Evolutionary conservation across 2,888 invertebrate genomes (phyloP).

Genomic region (Xylota sylvarum): DNA sequence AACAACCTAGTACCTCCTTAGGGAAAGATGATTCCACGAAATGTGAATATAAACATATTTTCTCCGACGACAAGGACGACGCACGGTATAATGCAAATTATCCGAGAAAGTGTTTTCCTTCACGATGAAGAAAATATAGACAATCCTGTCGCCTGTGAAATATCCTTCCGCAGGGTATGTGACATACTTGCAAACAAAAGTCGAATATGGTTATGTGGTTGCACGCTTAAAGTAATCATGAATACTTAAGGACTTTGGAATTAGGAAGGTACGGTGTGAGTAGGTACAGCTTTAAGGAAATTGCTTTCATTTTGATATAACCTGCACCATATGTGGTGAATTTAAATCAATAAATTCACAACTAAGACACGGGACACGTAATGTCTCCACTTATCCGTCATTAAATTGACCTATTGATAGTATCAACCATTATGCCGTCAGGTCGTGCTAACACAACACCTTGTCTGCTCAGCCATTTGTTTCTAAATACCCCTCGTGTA

Average conservation of each 20-base stretch:
- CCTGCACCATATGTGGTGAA: not conserved
- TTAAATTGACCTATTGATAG: constrained; percentile 12
- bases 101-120: not conserved
- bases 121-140: too few relatives aligned
- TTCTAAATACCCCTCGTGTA: constrained; percentile 7
- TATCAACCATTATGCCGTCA: not conserved
- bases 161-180: not conserved
- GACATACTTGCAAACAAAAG: not conserved
- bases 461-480: constrained; percentile 14
- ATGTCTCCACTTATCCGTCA: not conserved
- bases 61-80: constrained; percentile 16
- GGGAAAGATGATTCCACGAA: constrained; percentile 4
- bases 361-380: not conserved
- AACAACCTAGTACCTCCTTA: constrained; percentile 1
- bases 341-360: not conserved
- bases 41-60: constrained; percentile 7
- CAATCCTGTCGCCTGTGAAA: not conserved
- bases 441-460: not conserved
- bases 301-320: not conserved
- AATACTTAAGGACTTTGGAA: not conserved
- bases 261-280: not conserved
- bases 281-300: not conserved
- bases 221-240: not conserved
- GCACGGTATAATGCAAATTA: constrained; percentile 12
- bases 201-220: not conserved